Evolutionary conservation across 2,797 vertebrate species (phyloP).

Genomic region (Rhynchotus rufescens): DNA sequence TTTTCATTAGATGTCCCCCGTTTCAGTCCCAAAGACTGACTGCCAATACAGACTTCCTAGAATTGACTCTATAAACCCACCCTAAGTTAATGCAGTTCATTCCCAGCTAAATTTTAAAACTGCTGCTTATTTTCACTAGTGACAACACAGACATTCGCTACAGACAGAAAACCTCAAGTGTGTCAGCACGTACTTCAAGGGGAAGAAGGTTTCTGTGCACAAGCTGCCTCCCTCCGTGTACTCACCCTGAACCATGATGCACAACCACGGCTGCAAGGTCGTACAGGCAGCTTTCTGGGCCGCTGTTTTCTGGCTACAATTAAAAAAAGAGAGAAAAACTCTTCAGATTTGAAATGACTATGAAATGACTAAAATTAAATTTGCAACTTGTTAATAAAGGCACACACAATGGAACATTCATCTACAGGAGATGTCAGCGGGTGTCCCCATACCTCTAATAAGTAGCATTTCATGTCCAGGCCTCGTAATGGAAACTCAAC

Average conservation of each 20-base stretch:
- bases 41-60: not conserved
- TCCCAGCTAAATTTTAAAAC: not conserved
- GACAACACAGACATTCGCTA: not conserved
- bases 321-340: not conserved
- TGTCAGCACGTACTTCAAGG: not conserved
- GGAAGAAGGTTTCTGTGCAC: not conserved
- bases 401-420: accelerated
- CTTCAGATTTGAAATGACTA: not conserved
- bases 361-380: not conserved
- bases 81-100: not conserved
- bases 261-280: constrained; percentile 96
- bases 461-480: constrained; percentile 95
- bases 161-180: not conserved
- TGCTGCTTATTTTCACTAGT: not conserved
- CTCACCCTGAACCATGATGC: constrained; percentile 99
- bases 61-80: accelerated
- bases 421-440: not conserved
- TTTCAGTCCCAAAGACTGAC: not conserved
- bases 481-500: constrained; percentile 94
- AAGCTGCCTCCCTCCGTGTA: not conserved
- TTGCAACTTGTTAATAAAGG: not conserved
- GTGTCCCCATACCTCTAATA: constrained; percentile 88
- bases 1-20: not conserved
- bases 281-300: constrained; percentile 91
- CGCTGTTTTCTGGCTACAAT: constrained; percentile 90